These are phyloP conservation scores for Pedetes capensis DNA, from an alignment of 2,113 vertebrate genomes.

Conservation along the genomic window DNA sequence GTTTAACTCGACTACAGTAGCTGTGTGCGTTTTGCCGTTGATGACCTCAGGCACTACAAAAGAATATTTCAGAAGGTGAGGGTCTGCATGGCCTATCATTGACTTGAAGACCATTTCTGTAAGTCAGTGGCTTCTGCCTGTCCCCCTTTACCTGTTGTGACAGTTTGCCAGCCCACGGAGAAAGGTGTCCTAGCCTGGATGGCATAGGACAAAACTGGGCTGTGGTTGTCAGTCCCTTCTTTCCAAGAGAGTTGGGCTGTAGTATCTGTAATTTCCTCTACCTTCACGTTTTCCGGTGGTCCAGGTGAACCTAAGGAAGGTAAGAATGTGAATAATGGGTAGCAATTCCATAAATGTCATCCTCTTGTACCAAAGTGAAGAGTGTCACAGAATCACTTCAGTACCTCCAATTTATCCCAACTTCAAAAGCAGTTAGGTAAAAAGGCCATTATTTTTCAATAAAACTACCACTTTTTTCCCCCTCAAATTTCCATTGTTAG, in stretches of 20 bases:
- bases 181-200: slow-evolving; percentile 93
- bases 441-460: background rate
- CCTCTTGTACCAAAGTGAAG: background rate
- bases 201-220: slow-evolving; percentile 91
- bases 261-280: slow-evolving; percentile 95
- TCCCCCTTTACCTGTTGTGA: slow-evolving; percentile 89
- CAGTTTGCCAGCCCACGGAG: slow-evolving; percentile 95
- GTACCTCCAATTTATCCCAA: background rate
- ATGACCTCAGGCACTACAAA: slow-evolving; percentile 90
- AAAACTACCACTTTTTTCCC: background rate
- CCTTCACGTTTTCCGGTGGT: slow-evolving; percentile 89
- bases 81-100: accelerated
- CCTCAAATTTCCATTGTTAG: background rate
- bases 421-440: background rate
- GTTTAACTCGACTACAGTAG: slow-evolving; percentile 94
- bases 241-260: slow-evolving; percentile 95
- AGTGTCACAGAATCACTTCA: background rate
- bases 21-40: slow-evolving; percentile 90
- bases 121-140: accelerated
- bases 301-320: slow-evolving; percentile 90
- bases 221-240: slow-evolving; percentile 93
- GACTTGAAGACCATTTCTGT: background rate
- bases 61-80: slow-evolving; percentile 2
- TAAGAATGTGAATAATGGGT: background rate
- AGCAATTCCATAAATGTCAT: background rate